phyloP scores from a whole-genome alignment of 1,140 invertebrate genomes.

The Zelostemma sp. region DNA sequence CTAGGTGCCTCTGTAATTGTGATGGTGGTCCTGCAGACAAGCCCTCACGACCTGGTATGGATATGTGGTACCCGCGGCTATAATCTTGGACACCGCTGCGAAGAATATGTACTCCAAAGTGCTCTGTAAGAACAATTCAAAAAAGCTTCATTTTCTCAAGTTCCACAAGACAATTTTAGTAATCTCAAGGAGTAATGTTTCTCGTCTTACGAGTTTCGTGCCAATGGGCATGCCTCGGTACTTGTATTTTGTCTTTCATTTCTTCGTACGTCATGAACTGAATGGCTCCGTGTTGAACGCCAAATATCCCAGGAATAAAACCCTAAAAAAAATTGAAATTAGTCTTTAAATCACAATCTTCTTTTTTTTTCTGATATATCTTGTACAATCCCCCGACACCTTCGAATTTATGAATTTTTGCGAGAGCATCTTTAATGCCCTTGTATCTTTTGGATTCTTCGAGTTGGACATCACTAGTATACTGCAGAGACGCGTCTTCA shows the following conservation, averaged over 20 bases:
- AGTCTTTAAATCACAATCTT: too few species aligned
- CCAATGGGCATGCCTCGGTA: constrained; percentile 85
- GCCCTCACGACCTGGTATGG: constrained; percentile 97
- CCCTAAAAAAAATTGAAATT: constrained; percentile 75
- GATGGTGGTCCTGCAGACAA: constrained; percentile 96
- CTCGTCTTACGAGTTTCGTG: constrained; percentile 86
- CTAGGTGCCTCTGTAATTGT: constrained; percentile 84
- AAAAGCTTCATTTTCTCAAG: too few species aligned
- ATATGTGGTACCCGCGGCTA: constrained; percentile 94
- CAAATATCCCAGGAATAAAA: constrained; percentile 96
- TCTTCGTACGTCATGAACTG: constrained; percentile 99
- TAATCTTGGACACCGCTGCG: constrained; percentile 94
- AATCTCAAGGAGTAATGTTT: too few species aligned
- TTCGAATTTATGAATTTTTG: constrained; percentile 91
- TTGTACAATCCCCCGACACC: constrained; percentile 92
- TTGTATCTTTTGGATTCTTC: constrained; percentile 76
- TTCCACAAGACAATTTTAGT: too few species aligned
- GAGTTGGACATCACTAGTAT: constrained; percentile 72
- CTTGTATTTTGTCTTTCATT: constrained; percentile 92
- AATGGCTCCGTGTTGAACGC: constrained; percentile 97
- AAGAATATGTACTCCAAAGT: constrained; percentile 91
- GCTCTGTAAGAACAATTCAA: constrained; percentile 75
- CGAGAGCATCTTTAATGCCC: constrained; percentile 92
- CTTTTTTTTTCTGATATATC: too few species aligned
- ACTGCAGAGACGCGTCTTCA: constrained; percentile 93